Base-by-base conservation (phyloP, 2,797 vertebrate genomes). In the Onychomys arenicola region DNA sequence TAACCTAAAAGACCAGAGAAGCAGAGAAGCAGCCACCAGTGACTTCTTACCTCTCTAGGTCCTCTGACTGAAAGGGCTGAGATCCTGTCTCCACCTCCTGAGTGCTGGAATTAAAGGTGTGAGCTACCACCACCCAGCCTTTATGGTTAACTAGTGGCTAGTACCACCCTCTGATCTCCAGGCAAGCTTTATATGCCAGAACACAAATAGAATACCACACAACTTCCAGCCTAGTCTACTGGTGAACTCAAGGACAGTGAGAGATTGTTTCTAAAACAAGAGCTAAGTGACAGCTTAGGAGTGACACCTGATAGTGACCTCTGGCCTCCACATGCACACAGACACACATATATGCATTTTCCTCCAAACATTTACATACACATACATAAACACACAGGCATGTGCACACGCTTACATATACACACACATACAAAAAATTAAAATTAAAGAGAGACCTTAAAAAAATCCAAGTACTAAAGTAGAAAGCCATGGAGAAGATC, bases 401-500 rank as follows among this genome's bases (percentile, higher is more conserved):
- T 25, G 11, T 6, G 5, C 17, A 34, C 29, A 34, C 29, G 5
- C 13, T 17, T 13, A 43, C 17, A 23, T 27, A 43, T 17, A 8
- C 16, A 78, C 10, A 52, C 7, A 19, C 16, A 61, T 59, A 73
- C 80, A n/a, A 89, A 93, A 49, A 34, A 46, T 61, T 85, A 52
- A 73, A 17, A n/a, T 49, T 19, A 85, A 91, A 90, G 55, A 94
- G 83, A 90, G 55, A 94, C 80, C 5, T 86, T 86, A 93, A 86
- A 89, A 93, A 88, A 88, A 85, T 1, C 32, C 78, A 88, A 90
- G 5, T 0, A 13, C 80, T n/a, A 27, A 91, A 87, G 55, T 29
- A 67, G 52, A 57, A 90, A 94, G 57, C 3, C 9, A 75, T 57
- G 25, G 55, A 69, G 88, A 78, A 96, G 2, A 4, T 1, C 2